phyloP scores from a whole-genome alignment of 1,140 invertebrate species.

The Drosophila rufa region DNA sequence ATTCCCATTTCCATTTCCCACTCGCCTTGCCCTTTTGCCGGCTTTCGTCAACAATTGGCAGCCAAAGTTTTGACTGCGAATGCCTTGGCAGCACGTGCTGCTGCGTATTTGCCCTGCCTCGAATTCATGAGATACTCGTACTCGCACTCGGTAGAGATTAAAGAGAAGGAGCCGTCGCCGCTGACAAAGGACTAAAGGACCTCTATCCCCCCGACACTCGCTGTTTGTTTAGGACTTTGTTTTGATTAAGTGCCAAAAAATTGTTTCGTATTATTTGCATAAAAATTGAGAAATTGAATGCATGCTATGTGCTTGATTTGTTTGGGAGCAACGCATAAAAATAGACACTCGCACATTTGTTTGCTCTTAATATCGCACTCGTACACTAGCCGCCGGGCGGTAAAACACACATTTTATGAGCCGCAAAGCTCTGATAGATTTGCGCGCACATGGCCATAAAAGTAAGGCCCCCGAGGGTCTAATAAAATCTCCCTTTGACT shows the following conservation, averaged over 20 bases:
- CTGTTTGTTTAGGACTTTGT: conserved; percentile 75
- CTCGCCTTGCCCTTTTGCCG: conserved; percentile 23
- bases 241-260: conserved; percentile 77
- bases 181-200: conserved; percentile 22
- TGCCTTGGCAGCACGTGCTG: conserved; percentile 45
- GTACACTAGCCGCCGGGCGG: conserved; percentile 17
- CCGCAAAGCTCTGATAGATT: conserved; percentile 74
- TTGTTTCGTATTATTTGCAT: conserved; percentile 75
- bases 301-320: conserved; percentile 58
- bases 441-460: conserved; percentile 63
- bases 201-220: background rate
- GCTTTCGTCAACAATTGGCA: conserved; percentile 43
- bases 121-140: conserved; percentile 32
- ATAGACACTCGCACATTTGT: conserved; percentile 44
- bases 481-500: conserved; percentile 63
- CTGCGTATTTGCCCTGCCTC: conserved; percentile 32
- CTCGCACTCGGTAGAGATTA: conserved; percentile 17
- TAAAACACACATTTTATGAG: conserved; percentile 59
- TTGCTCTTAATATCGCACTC: conserved; percentile 12
- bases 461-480: conserved; percentile 42
- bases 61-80: conserved; percentile 37
- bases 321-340: conserved; percentile 30
- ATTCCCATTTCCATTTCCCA: conserved; percentile 1
- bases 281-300: conserved; percentile 70
- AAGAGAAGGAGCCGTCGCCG: background rate